Percentiles rank a stretch among this genome's conserved stretches.
phyloP scores from a whole-genome alignment of 2,888 invertebrate species.

The Drosophila gaucha region DNA sequence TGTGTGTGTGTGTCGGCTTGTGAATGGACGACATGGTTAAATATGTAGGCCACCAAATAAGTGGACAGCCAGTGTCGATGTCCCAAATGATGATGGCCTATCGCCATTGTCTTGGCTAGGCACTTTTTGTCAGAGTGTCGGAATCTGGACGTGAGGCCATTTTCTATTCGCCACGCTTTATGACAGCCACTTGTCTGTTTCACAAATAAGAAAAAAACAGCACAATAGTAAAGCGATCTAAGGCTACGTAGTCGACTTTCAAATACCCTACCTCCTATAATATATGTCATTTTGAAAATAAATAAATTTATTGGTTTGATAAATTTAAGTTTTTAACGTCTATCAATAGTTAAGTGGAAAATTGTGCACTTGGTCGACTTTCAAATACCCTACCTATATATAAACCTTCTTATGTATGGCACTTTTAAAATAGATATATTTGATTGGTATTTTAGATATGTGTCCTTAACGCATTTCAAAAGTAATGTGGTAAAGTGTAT shows the following conservation, averaged over 20 bases:
- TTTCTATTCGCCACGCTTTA: slow-evolving; percentile 49
- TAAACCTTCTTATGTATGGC: too few species aligned
- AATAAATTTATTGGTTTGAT: background rate
- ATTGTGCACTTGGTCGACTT: too few species aligned
- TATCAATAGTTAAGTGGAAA: too few species aligned
- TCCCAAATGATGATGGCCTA: slow-evolving; percentile 65
- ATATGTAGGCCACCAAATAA: slow-evolving; percentile 55
- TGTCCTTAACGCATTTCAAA: background rate
- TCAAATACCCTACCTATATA: too few species aligned
- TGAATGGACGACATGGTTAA: slow-evolving; percentile 49
- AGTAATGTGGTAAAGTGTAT: too few species aligned
- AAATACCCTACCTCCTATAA: slow-evolving; percentile 6
- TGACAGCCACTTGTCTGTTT: slow-evolving; percentile 57
- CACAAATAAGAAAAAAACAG: slow-evolving; percentile 34
- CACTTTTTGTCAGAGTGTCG: slow-evolving; percentile 44
- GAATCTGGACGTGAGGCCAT: slow-evolving; percentile 68
- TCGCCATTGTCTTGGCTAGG: slow-evolving; percentile 61
- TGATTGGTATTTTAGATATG: background rate
- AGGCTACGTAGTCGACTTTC: background rate
- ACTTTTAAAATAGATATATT: background rate
- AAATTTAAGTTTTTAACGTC: background rate
- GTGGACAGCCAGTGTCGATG: slow-evolving; percentile 45
- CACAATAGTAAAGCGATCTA: too few species aligned
- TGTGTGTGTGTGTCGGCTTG: slow-evolving; percentile 17
- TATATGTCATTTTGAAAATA: background rate